Evolutionary conservation across 2,797 vertebrate genomes (phyloP), one percentile per base, ranked within the genome.

Genomic region (Siniperca scherzeri): DNA sequence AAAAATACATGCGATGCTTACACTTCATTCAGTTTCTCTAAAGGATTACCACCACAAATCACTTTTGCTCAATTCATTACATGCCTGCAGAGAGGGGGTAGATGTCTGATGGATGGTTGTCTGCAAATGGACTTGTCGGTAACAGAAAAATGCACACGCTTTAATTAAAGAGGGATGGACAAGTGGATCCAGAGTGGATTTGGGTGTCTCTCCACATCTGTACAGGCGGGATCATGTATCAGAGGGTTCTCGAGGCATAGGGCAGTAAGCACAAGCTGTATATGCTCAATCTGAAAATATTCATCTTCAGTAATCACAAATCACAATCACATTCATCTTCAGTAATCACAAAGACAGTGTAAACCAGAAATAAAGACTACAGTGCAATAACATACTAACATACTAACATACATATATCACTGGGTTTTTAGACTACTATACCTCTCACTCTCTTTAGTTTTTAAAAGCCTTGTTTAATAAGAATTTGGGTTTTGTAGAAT

Each of bases 141-240:
- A 90, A 94, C 94, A 93, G 94, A 95, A 94, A 95, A 95, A 95
- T 94, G 92, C 89, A 85, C 83, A 85, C 21, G 52, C 80, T 93
- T 94, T 95, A 94, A 96, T 95, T 96, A 95, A 95, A 93, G 93
- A 91, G 87, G 84, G 86, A 76, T 62, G 92, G 92, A 90, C 92
- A 92, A 94, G 90, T 82, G 87, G 78, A 87, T 91, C 85, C 82
- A 86, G 81, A 88, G 86, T 88, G 86, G 87, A 80, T 93, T 90
- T 92, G 76, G 88, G 90, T 82, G 75, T 91, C 82, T 91, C 72
- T 80, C 56, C 70, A 69, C 78, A 86, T 88, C 89, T 89, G 82
- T 33, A 66, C 25, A 69, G 75, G 57, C 74, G 68, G 68, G 42
- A 52, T 85, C 69, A 74, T 88, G 88, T 69, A 90, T 90, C 87